Evolutionary conservation across 2,113 vertebrate genomes (phyloP).

Genomic region (Petroica traversi): DNA sequence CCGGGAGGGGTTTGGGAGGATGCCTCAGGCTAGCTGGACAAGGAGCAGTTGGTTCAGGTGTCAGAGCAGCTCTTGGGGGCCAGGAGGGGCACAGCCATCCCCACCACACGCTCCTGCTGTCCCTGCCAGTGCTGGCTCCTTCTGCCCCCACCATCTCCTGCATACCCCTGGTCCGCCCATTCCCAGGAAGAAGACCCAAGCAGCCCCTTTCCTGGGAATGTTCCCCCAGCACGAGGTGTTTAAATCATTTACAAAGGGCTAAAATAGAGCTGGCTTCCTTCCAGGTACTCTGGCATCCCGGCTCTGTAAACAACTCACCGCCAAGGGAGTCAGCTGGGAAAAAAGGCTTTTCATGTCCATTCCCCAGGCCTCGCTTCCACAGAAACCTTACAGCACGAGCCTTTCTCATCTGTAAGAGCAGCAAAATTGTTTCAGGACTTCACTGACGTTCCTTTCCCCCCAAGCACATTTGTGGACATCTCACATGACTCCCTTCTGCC

Average conservation of each 20-base stretch:
- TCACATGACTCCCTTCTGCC: background rate
- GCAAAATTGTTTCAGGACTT: background rate
- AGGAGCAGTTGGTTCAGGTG: background rate
- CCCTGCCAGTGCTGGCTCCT: background rate
- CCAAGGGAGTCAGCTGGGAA: background rate
- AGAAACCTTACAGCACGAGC: background rate
- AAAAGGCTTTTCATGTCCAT: conserved; percentile 13
- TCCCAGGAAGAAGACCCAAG: background rate
- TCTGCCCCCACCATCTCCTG: background rate
- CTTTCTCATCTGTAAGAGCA: background rate
- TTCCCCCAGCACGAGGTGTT: background rate
- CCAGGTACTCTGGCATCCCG: background rate
- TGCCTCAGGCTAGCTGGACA: background rate
- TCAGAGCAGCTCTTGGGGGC: background rate
- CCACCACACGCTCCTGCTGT: fast-evolving
- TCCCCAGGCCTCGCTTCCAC: background rate
- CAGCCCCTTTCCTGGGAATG: background rate
- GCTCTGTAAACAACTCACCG: background rate
- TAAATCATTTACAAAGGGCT: background rate
- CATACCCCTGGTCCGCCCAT: fast-evolving
- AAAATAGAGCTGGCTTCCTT: background rate
- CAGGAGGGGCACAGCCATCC: background rate
- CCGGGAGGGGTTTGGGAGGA: background rate
- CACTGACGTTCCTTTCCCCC: background rate
- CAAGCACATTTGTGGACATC: background rate